Evolutionary conservation across 2,113 vertebrate genomes (phyloP).

Genomic region (Pyrgilauda ruficollis): DNA sequence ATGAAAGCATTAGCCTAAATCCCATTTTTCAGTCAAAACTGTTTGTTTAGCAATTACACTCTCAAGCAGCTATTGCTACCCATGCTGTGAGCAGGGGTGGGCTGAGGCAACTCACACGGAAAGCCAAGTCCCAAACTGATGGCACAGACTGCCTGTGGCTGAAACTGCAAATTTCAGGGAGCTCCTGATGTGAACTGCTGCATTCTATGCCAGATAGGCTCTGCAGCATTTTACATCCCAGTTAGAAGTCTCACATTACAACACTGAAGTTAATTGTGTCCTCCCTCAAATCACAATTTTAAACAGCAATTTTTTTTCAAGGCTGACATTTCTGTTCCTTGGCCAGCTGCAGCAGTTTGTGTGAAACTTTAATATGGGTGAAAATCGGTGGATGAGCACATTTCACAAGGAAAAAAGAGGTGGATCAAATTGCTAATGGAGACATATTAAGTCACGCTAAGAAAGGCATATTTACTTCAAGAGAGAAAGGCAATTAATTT

Average conservation of each 20-base stretch:
- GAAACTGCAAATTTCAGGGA: fast-evolving
- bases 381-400: neutral
- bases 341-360: neutral
- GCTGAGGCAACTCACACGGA: neutral
- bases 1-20: slow-evolving; percentile 2
- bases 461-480: neutral
- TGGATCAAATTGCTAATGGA: slow-evolving; percentile 39
- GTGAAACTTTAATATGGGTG: neutral
- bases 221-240: neutral
- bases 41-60: neutral
- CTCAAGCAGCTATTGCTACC: neutral
- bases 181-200: neutral
- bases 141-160: neutral
- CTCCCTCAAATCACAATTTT: neutral
- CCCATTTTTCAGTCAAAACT: neutral
- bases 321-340: neutral
- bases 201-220: neutral
- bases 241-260: neutral
- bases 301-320: neutral
- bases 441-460: neutral
- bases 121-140: neutral
- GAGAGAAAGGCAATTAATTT: slow-evolving; percentile 43
- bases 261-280: fast-evolving
- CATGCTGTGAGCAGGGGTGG: neutral
- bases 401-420: neutral